phyloP scores from a whole-genome alignment of 2,888 invertebrate genomes.

The Gibbula magus region DNA sequence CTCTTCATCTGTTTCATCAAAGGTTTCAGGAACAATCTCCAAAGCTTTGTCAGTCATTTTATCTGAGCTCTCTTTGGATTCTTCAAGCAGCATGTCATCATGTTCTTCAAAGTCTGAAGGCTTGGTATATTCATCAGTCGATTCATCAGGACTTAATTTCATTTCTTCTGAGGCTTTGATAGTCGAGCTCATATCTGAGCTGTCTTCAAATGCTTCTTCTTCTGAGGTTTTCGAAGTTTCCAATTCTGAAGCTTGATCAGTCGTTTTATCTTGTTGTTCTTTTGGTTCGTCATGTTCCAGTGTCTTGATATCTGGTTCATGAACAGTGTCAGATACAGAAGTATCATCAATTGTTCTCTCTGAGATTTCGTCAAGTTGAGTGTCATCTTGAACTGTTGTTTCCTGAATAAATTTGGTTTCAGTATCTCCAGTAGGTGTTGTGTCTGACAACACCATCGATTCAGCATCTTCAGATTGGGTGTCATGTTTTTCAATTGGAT shows the following conservation, averaged over 20 bases:
- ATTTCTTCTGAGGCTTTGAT: too few species aligned
- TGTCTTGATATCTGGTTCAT: background rate
- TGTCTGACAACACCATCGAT: background rate
- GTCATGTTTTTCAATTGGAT: background rate
- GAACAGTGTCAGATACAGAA: background rate
- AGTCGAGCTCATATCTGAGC: background rate
- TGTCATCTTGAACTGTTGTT: background rate
- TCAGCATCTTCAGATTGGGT: too few species aligned
- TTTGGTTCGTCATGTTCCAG: background rate
- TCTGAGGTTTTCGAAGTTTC: background rate
- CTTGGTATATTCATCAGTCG: too few species aligned
- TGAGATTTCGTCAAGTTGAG: background rate
- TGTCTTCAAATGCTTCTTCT: background rate
- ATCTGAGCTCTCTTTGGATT: too few species aligned
- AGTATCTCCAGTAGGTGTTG: background rate
- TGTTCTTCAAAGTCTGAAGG: background rate
- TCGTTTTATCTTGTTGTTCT: background rate
- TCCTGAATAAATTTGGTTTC: background rate
- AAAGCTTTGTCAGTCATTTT: background rate
- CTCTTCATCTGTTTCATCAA: background rate
- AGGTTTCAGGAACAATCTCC: background rate
- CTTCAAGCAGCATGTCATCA: too few species aligned
- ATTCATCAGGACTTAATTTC: too few species aligned
- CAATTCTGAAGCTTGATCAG: background rate
- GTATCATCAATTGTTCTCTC: background rate